phyloP scores from a whole-genome alignment of 2,888 invertebrate genomes.

The Cactoblastis cactorum region DNA sequence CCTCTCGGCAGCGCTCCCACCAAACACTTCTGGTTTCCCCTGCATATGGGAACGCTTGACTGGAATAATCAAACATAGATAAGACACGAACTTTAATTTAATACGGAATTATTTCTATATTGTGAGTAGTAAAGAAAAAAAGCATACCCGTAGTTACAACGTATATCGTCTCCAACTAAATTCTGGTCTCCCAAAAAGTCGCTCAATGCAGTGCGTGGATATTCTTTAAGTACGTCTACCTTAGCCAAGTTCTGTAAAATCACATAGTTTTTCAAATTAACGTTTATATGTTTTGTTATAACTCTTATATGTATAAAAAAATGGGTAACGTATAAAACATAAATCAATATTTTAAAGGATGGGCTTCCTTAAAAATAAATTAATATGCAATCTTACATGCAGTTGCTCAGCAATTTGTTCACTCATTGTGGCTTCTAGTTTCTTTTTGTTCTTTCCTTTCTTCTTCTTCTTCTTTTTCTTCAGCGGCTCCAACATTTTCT shows the following conservation, averaged over 20 bases:
- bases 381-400: slow-evolving; percentile 33
- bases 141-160: slow-evolving; percentile 45
- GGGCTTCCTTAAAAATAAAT: no score
- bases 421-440: slow-evolving; percentile 24
- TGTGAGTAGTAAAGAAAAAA: no score
- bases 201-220: slow-evolving; percentile 38
- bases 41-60: slow-evolving; percentile 36
- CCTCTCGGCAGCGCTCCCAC: slow-evolving; percentile 54
- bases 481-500: slow-evolving; percentile 45
- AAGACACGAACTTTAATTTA: no score
- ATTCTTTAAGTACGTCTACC: slow-evolving; percentile 43
- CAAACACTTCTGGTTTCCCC: slow-evolving; percentile 50
- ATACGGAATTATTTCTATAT: no score
- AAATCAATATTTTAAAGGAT: no score
- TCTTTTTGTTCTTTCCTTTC: slow-evolving; percentile 29
- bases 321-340: no score
- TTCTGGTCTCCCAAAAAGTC: slow-evolving; percentile 58
- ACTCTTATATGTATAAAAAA: no score
- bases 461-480: slow-evolving; percentile 28
- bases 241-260: slow-evolving; percentile 38
- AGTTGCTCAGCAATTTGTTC: slow-evolving; percentile 37
- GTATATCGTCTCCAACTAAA: slow-evolving; percentile 52
- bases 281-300: no score
- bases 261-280: no score
- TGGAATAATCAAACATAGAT: no score